A percentile compares a stretch with the other conserved stretches of the same genome.
These are phyloP conservation scores for Xestia sexstrigata DNA, from an alignment of 2,888 invertebrate genomes.

Conservation along the genomic window DNA sequence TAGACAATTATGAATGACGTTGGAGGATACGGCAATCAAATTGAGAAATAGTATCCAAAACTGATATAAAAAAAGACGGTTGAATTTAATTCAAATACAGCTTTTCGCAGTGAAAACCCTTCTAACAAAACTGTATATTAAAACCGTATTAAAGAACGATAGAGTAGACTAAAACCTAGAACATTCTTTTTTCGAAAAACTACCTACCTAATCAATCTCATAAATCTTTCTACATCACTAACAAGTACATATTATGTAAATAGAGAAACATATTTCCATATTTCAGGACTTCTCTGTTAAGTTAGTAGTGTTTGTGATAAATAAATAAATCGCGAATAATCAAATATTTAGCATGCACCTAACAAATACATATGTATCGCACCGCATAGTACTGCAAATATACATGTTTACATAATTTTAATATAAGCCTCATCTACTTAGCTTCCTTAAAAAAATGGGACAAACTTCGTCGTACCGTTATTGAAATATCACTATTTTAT, in stretches of 20 bases:
- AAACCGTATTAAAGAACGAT: slow-evolving; percentile 3
- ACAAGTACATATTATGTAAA: not conserved
- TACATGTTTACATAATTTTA: not conserved
- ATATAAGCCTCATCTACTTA: slow-evolving; percentile 18
- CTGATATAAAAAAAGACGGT: not conserved
- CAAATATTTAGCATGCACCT: slow-evolving; percentile 34
- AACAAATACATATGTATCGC: slow-evolving; percentile 17
- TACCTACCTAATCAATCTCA: not conserved
- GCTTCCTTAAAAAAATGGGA: not conserved
- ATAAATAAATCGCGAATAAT: no score
- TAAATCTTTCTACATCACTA: not conserved
- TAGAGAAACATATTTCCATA: not conserved
- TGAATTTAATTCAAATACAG: not conserved
- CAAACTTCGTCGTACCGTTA: not conserved
- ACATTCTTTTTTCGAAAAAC: not conserved
- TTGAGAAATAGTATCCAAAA: not conserved
- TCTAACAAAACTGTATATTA: not conserved
- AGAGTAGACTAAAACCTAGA: not conserved
- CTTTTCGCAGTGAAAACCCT: slow-evolving; percentile 37
- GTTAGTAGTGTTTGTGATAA: no score
- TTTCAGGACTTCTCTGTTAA: no score
- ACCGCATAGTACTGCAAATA: slow-evolving; percentile 3
- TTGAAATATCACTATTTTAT: slow-evolving; percentile 1
- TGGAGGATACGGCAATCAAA: not conserved
- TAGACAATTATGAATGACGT: not conserved